Base-by-base conservation (phyloP, 2,113 vertebrate genomes). In the Sardina pilchardus region DNA sequence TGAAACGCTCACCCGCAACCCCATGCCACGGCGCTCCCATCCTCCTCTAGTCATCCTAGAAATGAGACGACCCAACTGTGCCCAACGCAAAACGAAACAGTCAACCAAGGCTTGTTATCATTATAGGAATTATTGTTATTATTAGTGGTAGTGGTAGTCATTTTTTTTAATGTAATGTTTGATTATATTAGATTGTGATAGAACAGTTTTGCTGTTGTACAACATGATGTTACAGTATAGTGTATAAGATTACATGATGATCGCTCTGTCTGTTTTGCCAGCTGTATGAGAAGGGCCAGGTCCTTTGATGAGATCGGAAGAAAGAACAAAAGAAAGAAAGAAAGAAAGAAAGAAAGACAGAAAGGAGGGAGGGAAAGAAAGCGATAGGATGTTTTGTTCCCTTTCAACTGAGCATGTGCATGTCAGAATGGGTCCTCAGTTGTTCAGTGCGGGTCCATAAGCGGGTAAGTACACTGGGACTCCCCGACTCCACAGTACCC, bases 1-100 rank as follows among this genome's bases (percentile, higher is more conserved):
- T 90, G 91, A 92, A 93, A 91, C 91, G 91, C 91, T 90, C 88
- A 83, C 91, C 88, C 86, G 45, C 39, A 89, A 78, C 90, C 90
- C 92, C 83, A 19, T n/a, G 21, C 59, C 24, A 63, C 90, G 81
- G 86, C 9, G 87, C 84, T n/a, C 84, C 91, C 87, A 89, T 91
- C 89, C 85, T 36, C 89, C 87, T 87, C 87, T 87, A 90, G 88
- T 94, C 91, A 93, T 92, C 92, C 92, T 87, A 92, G 92, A 94
- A 94, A 94, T 93, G 89, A 94, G 91, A 90, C 90, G 89, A 93
- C 92, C 92, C 91, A 93, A 93, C 90, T 92, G 91, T 91, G 89
- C 92, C 59, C 26, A 89, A 91, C 91, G 92, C 93, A 93, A 91
- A 93, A 89, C 83, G 42, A 88, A 88, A 90, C 82, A 85, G 45